Conservation (phyloP, 2,113 vertebrate species). For the Aphyosemion australe region DNA sequence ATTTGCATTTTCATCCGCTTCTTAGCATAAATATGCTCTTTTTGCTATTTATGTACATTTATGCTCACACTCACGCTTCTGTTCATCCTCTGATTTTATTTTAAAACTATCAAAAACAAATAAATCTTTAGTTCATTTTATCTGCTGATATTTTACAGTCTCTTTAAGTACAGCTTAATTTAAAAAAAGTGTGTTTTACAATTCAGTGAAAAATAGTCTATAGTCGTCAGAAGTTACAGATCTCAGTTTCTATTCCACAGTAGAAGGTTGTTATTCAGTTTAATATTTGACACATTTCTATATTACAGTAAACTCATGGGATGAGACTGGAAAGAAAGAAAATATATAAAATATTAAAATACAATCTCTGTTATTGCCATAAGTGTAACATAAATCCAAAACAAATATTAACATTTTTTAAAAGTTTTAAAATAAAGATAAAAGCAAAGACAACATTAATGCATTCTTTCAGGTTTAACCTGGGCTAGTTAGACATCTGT, state of each 20-base stretch:
- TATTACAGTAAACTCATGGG: constrained; percentile 62
- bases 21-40: constrained; percentile 64
- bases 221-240: constrained; percentile 40
- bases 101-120: constrained; percentile 16
- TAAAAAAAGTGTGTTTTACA: constrained; percentile 26
- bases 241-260: constrained; percentile 52
- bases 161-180: constrained; percentile 47
- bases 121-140: constrained; percentile 33
- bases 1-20: constrained; percentile 46
- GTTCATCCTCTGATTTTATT: constrained; percentile 12
- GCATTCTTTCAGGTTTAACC: constrained; percentile 28
- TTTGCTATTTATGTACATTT: constrained; percentile 71
- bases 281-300: constrained; percentile 69
- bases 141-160: constrained; percentile 46
- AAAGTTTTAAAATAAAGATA: constrained; percentile 49
- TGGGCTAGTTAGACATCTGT: constrained; percentile 6
- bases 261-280: constrained; percentile 47
- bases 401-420: constrained; percentile 22
- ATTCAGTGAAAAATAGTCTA: constrained; percentile 51
- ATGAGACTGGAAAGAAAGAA: constrained; percentile 7
- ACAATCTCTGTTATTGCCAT: constrained; percentile 45
- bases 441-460: constrained; percentile 50
- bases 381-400: constrained; percentile 29
- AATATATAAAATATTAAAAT: constrained; percentile 48
- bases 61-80: constrained; percentile 30